These are phyloP conservation scores for Sisor rabdophorus DNA, from an alignment of 2,113 vertebrate genomes.

Conservation along the genomic window DNA sequence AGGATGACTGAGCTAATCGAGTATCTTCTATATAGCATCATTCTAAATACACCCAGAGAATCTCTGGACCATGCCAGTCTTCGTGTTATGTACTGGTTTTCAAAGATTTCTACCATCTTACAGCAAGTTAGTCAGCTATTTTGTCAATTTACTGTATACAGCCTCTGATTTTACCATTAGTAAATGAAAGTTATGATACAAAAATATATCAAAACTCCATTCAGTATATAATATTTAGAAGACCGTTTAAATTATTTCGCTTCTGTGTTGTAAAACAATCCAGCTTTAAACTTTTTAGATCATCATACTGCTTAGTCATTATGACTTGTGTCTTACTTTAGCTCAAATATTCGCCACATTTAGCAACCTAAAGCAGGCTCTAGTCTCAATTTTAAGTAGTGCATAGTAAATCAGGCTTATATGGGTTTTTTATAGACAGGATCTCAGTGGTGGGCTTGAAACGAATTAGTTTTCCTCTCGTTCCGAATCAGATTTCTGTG, in stretches of 20 bases:
- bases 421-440: not conserved
- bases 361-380: not conserved
- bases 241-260: not conserved
- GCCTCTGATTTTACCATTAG: no score
- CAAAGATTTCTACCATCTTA: no score
- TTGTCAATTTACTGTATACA: no score
- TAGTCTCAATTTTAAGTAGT: constrained; percentile 1
- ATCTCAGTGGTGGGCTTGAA: not conserved
- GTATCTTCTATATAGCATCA: no score
- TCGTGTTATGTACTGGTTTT: no score
- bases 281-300: not conserved
- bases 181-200: no score
- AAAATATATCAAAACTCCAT: not conserved
- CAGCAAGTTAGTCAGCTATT: no score
- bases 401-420: not conserved
- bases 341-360: not conserved
- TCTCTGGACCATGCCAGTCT: no score
- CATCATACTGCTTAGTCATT: not conserved
- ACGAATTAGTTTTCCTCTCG: not conserved
- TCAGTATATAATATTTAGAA: not conserved
- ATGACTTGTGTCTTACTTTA: not conserved
- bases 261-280: not conserved
- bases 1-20: no score
- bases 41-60: no score
- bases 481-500: not conserved